Conservation (phyloP, 2,113 vertebrate species). For the Romanogobio albipinnatus region DNA sequence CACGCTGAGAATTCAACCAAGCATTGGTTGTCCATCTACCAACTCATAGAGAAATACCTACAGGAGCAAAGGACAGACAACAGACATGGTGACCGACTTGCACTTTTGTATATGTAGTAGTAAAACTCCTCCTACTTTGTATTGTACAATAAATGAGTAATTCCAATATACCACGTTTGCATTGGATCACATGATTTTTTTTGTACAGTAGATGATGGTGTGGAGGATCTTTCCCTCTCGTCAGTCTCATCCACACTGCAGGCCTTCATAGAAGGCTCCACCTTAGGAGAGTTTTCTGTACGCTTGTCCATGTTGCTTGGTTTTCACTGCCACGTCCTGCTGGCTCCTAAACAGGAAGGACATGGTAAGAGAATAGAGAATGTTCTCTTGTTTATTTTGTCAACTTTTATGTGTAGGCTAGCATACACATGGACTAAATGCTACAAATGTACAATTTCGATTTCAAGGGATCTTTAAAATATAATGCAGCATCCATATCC, state of each 20-base stretch:
- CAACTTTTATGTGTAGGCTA: neutral
- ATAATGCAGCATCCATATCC: neutral
- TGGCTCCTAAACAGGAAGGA: constrained; percentile 80
- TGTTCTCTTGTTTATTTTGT: neutral
- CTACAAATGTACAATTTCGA: too few relatives aligned
- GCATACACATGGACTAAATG: neutral
- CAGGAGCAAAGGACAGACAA: constrained; percentile 75
- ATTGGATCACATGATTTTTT: neutral
- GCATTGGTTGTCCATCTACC: constrained; percentile 97
- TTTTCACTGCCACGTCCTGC: constrained; percentile 94
- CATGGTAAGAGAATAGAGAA: constrained; percentile 76
- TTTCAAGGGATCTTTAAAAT: too few relatives aligned
- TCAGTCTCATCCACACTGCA: constrained; percentile 83
- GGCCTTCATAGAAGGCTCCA: constrained; percentile 92
- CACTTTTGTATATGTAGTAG: neutral
- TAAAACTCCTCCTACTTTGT: neutral
- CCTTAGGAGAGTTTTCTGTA: constrained; percentile 85
- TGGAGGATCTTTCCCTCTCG: constrained; percentile 70
- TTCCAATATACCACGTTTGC: neutral
- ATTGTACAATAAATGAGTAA: neutral
- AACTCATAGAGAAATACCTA: constrained; percentile 87
- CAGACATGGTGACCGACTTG: constrained; percentile 70
- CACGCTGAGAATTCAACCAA: constrained; percentile 86
- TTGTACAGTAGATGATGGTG: constrained; percentile 56
- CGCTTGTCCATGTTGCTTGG: constrained; percentile 85